Evolutionary conservation across 2,797 vertebrate genomes (phyloP), one percentile per base, ranked within the genome.

Genomic region (Remorina albescens): DNA sequence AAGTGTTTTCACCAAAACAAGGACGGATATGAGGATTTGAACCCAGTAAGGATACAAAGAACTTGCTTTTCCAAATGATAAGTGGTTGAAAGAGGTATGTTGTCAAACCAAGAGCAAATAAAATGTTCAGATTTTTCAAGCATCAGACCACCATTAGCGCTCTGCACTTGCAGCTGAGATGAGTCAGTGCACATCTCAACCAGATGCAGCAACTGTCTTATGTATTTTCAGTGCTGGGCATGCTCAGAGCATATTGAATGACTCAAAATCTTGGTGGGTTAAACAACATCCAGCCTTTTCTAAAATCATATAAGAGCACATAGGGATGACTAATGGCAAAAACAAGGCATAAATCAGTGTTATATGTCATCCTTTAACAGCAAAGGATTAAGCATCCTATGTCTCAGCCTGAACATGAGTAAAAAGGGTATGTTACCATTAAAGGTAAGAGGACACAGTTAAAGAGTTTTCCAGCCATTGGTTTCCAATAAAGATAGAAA

Each of bases 231-330:
- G 36, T 50, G 18, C 67, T 51, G 25, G 76, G 71, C 49, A 44
- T 16, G 67, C 70, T 78, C 23, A 16, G 71, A 53, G 51, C 60
- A 67, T 44, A 64, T 34, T 79, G 54, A 67, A 86, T 88, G 88
- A 84, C 76, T 90, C 82, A 79, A 51, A 47, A 60, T 65, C 69
- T 57, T 58, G 21, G 66, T 28, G 67, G 36, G 6, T 83, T 86
- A 84, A 87, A 83, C 86, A 88, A 74, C 32, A 4, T 76, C 84
- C 54, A 76, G 3, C 39, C 55, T 56, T 63, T 84, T 58, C 74
- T 84, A 93, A 93, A 93, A 90, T 89, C 59, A 61, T 71, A 66
- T 72, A 80, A 81, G 75, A 76, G 74, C 55, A 42, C 72, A 80
- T 12, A 36, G 44, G 23, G 62, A 67, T 54, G 82, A 86, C 36